Percentiles rank a stretch among this genome's conserved stretches.
Conservation (phyloP, 1,140 invertebrate species). For the Akabosia matsudoensis region DNA sequence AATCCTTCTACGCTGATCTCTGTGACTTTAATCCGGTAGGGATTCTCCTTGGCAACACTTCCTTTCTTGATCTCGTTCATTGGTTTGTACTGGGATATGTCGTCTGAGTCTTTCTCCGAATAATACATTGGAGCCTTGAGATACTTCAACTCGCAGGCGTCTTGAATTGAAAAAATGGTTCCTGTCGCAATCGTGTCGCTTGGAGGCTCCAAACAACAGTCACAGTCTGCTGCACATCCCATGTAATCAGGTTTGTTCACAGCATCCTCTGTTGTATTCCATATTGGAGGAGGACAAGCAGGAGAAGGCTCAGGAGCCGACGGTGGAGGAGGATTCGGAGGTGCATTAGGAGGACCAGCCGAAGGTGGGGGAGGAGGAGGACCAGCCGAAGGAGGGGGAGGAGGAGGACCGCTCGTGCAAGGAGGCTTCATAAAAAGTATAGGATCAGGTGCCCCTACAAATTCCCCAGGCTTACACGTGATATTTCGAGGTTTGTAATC, state of each 20-base stretch:
- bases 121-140: background rate
- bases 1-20: conserved; percentile 23
- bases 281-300: background rate
- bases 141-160: background rate
- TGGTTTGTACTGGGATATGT: background rate
- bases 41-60: conserved; percentile 2
- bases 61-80: too few relatives aligned
- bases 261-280: background rate
- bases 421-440: too few relatives aligned
- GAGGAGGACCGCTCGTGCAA: too few relatives aligned
- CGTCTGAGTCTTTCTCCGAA: background rate
- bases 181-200: background rate
- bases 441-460: too few relatives aligned
- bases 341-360: background rate
- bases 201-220: background rate
- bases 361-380: too few relatives aligned
- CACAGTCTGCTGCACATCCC: background rate
- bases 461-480: too few relatives aligned
- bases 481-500: too few relatives aligned
- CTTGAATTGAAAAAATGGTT: background rate
- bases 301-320: background rate
- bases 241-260: background rate
- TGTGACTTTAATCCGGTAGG: conserved; percentile 21
- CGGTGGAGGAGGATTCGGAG: background rate
- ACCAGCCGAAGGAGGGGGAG: too few relatives aligned